Evolutionary conservation across 1,140 invertebrate genomes (phyloP).

Genomic region (Helicoverpa zea): DNA sequence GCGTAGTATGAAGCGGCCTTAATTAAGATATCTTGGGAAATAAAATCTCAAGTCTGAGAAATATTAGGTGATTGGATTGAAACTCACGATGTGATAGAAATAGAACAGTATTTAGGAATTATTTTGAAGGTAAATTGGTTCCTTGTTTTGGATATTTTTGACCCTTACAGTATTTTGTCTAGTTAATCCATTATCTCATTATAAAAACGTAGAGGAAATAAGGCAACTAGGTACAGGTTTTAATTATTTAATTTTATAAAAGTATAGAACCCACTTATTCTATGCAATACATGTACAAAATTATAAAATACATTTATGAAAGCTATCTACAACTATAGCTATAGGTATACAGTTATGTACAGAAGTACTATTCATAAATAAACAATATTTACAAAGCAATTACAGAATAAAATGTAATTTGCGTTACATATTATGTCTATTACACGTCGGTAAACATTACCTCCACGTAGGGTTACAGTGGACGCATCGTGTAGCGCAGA

Average conservation of each 20-base stretch:
- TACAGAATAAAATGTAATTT: constrained; percentile 58
- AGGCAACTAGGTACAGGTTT: not conserved
- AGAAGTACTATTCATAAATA: constrained; percentile 64
- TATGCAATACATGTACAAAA: constrained; percentile 71
- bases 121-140: not conserved
- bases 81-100: too few species aligned
- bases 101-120: too few species aligned
- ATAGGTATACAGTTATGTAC: constrained; percentile 56
- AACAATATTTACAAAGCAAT: constrained; percentile 78
- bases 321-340: constrained; percentile 62
- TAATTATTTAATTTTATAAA: constrained; percentile 54
- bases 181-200: too few species aligned
- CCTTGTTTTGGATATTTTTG: not conserved
- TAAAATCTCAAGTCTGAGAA: constrained; percentile 73
- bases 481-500: constrained; percentile 46
- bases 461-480: constrained; percentile 35
- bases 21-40: constrained; percentile 84
- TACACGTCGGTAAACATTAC: constrained; percentile 50
- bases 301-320: constrained; percentile 54
- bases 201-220: not conserved
- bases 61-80: constrained; percentile 63
- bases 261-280: constrained; percentile 66
- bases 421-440: constrained; percentile 51
- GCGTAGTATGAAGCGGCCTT: constrained; percentile 70
- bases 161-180: too few species aligned